These are phyloP conservation scores for Cardinalis cardinalis DNA, from an alignment of 2,113 vertebrate genomes.

Conservation along the genomic window DNA sequence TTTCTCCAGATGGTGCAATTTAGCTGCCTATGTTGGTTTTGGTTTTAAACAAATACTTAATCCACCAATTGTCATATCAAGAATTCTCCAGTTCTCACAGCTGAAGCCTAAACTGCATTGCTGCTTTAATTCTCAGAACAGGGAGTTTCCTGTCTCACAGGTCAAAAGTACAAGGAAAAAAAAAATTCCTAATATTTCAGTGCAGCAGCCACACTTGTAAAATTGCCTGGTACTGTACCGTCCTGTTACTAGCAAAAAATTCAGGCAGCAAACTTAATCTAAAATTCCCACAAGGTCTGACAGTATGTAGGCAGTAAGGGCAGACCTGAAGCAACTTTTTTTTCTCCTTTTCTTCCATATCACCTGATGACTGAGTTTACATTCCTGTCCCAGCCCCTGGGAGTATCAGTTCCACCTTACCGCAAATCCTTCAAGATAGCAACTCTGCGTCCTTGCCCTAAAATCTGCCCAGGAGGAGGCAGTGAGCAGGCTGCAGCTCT, in stretches of 20 bases:
- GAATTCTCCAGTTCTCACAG: conserved; percentile 39
- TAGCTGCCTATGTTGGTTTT: conserved; percentile 67
- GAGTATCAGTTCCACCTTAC: not conserved
- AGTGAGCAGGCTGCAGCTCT: not conserved
- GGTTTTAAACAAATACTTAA: conserved; percentile 67
- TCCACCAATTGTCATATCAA: conserved; percentile 58
- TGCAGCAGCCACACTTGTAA: conserved; percentile 1
- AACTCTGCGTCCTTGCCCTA: not conserved
- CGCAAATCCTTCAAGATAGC: not conserved
- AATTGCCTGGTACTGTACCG: not conserved
- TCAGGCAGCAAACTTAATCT: not conserved
- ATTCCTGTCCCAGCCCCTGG: not conserved
- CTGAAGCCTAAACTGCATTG: conserved; percentile 50
- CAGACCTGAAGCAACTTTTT: not conserved
- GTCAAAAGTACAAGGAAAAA: conserved; percentile 48
- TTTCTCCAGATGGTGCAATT: conserved; percentile 77
- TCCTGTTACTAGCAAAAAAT: not conserved
- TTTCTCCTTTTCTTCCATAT: not conserved
- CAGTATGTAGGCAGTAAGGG: not conserved
- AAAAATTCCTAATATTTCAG: conserved; percentile 19
- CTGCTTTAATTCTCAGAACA: conserved; percentile 59
- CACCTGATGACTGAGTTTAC: not conserved
- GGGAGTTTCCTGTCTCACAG: conserved; percentile 48
- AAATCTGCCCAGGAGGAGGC: not conserved
- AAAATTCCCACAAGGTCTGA: not conserved